A percentile compares a stretch with the other conserved stretches of the same genome.
These are phyloP conservation scores for Hypotaenidia philippensis DNA, from an alignment of 2,797 vertebrate species.

Conservation along the genomic window DNA sequence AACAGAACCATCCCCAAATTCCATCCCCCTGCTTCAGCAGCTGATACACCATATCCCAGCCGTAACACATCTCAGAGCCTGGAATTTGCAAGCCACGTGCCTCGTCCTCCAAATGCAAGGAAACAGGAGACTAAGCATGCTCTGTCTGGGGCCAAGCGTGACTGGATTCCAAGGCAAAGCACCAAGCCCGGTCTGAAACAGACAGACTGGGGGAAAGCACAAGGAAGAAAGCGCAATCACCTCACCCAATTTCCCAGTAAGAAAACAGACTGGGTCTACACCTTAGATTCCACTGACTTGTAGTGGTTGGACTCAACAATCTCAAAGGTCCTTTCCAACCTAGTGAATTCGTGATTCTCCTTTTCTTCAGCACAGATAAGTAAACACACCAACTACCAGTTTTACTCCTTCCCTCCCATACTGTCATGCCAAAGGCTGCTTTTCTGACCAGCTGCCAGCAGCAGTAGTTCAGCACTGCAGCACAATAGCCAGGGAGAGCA, in stretches of 20 bases:
- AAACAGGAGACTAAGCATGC: background rate
- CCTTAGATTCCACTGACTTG: fast-evolving
- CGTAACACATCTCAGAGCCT: background rate
- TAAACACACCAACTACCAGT: background rate
- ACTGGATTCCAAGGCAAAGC: background rate
- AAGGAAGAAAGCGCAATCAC: background rate
- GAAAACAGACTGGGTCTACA: background rate
- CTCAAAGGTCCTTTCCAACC: too few relatives aligned
- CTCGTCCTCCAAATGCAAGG: background rate
- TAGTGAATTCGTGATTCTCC: background rate
- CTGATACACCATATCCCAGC: background rate
- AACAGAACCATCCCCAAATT: background rate
- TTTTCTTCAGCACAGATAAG: background rate
- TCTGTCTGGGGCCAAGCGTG: background rate
- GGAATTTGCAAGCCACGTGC: background rate
- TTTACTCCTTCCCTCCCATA: background rate
- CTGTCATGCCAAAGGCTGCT: background rate
- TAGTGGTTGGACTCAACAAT: too few relatives aligned
- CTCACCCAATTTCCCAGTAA: background rate
- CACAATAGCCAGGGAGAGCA: background rate
- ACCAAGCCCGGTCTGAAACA: background rate
- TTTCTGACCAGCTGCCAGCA: background rate
- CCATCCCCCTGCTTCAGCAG: background rate
- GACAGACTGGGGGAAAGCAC: background rate
- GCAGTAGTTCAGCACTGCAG: background rate